A percentile compares a stretch with the other conserved stretches of the same genome.
Conservation (phyloP, 2,888 invertebrate genomes). For the Micropterix aruncella region DNA sequence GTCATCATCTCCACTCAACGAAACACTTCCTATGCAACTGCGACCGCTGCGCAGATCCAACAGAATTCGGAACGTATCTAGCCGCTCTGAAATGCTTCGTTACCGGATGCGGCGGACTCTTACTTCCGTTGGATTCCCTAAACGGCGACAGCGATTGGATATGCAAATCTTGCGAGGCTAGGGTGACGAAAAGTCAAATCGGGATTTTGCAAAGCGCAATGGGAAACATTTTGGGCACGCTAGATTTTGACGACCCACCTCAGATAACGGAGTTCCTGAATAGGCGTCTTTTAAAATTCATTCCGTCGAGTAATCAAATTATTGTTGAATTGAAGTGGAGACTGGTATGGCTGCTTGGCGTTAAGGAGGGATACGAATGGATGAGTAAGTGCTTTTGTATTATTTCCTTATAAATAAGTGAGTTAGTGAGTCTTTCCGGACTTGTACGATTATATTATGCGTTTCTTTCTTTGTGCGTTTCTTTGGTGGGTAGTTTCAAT, state of each 20-base stretch:
- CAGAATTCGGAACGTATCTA: conserved; percentile 45
- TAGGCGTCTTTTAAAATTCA: conserved; percentile 33
- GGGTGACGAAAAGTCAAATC: conserved; percentile 35
- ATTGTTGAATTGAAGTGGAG: conserved; percentile 47
- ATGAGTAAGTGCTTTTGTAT: conserved; percentile 33
- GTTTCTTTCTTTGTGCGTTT: too few species aligned
- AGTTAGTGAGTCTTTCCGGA: too few species aligned
- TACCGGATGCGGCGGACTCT: conserved; percentile 33
- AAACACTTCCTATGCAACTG: conserved; percentile 58
- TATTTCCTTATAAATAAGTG: too few species aligned
- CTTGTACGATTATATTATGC: too few species aligned
- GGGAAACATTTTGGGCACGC: conserved; percentile 36
- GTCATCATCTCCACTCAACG: conserved; percentile 44
- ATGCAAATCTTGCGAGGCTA: conserved; percentile 38
- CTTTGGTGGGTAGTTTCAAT: too few species aligned
- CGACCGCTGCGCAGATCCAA: conserved; percentile 48
- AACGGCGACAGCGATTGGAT: conserved; percentile 39
- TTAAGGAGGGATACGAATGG: conserved; percentile 38
- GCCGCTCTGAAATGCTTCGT: conserved; percentile 43
- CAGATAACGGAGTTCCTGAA: conserved; percentile 41
- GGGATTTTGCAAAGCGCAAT: conserved; percentile 34
- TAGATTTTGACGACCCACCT: conserved; percentile 33
- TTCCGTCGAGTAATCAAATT: conserved; percentile 46
- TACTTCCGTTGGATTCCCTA: conserved; percentile 43
- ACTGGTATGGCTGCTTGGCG: conserved; percentile 46